These are phyloP conservation scores for Noctua fimbriata DNA, from an alignment of 2,888 invertebrate genomes.

Conservation along the genomic window DNA sequence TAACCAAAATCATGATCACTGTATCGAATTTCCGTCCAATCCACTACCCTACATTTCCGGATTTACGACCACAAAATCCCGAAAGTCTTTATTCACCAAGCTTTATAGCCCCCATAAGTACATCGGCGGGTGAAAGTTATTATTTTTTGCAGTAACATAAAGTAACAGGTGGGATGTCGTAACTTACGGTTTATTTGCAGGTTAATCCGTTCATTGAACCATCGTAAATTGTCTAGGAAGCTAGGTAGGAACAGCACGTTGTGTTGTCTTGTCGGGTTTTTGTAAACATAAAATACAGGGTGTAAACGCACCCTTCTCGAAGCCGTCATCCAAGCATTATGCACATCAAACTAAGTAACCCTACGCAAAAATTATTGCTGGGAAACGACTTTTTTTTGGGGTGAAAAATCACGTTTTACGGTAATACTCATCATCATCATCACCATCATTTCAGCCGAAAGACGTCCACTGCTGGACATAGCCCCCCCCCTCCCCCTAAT, in stretches of 20 bases:
- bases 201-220: slow-evolving; percentile 56
- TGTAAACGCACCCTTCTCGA: too few relatives aligned
- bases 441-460: too few relatives aligned
- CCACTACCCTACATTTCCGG: background rate
- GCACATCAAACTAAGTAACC: too few relatives aligned
- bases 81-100: slow-evolving; percentile 46
- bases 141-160: slow-evolving; percentile 58
- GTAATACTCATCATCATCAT: too few relatives aligned
- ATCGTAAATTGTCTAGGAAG: slow-evolving; percentile 57
- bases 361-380: too few relatives aligned
- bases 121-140: slow-evolving; percentile 41
- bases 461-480: too few relatives aligned
- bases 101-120: slow-evolving; percentile 48
- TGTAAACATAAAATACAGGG: background rate
- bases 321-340: too few relatives aligned
- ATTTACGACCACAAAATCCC: slow-evolving; percentile 41
- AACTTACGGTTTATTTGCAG: slow-evolving; percentile 52
- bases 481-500: too few relatives aligned
- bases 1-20: background rate
- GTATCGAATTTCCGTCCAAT: slow-evolving; percentile 8
- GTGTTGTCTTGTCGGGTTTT: slow-evolving; percentile 15
- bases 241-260: slow-evolving; percentile 12
- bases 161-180: slow-evolving; percentile 61
- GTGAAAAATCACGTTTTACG: too few relatives aligned
- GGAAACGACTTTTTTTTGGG: too few relatives aligned